phyloP scores from a whole-genome alignment of 1,140 invertebrate species.

The fruit fly (Drosophila melanogaster) region DNA sequence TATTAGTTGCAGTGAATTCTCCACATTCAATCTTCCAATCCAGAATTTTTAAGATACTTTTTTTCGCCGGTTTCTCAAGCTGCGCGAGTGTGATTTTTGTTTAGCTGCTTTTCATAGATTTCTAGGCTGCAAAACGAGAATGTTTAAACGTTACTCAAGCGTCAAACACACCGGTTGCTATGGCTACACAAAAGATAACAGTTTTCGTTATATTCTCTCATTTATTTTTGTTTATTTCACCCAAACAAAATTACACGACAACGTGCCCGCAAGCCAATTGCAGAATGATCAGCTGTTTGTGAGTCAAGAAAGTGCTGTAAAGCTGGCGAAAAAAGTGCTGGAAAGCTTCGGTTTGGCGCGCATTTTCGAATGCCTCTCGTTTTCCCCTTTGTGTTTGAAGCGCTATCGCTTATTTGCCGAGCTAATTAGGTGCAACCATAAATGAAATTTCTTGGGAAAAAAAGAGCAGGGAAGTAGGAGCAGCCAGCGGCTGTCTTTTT shows the following conservation, averaged over 20 bases:
- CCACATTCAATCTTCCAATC: neutral
- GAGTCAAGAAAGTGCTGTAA: conserved; percentile 18
- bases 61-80: neutral
- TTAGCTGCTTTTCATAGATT: conserved; percentile 10
- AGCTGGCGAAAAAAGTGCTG: conserved; percentile 10
- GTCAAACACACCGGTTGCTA: conserved; percentile 34
- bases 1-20: neutral
- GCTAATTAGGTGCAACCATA: conserved; percentile 63
- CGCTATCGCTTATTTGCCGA: conserved; percentile 39
- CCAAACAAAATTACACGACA: conserved; percentile 19
- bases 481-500: conserved; percentile 59
- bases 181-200: conserved; percentile 20
- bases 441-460: conserved; percentile 67
- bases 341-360: conserved; percentile 17
- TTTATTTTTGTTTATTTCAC: conserved; percentile 30
- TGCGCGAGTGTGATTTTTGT: neutral
- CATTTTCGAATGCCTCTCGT: conserved; percentile 3
- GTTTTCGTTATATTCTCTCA: neutral
- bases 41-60: conserved; percentile 16
- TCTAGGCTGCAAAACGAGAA: conserved; percentile 45
- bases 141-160: conserved; percentile 31
- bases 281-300: conserved; percentile 27
- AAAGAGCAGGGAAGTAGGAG: conserved; percentile 30
- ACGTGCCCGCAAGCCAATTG: conserved; percentile 15
- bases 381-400: conserved; percentile 9